Base-by-base conservation (phyloP, 2,888 invertebrate genomes). In the Gastracanthus pulcherrimus region DNA sequence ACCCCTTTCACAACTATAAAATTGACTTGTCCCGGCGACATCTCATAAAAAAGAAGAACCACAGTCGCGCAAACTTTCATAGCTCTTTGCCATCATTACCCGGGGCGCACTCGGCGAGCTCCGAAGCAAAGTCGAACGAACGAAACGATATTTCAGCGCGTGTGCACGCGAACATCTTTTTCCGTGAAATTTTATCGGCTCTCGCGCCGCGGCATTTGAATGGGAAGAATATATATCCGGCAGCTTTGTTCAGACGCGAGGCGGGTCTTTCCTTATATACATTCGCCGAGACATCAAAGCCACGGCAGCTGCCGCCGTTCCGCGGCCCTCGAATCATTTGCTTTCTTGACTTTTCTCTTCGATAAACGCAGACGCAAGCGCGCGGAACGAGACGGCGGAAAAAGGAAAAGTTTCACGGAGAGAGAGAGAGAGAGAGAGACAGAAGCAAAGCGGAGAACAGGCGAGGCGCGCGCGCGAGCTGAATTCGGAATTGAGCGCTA, bases 321-420 rank as follows among this genome's bases (percentile, higher is more conserved):
- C 41, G 41, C 41, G 23, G 64, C 36, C 70, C 13, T 70, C 69
- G 70, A 71, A 71, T 71, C 55, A 71, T 55, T 71, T 71, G 70
- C 70, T 55, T 55, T 55, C 55, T 71, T 36, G 70, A 55, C 23
- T 71, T 71, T 71, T 6, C 51, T 23, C 55, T n/a, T 23, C 55
- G 55, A 51, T 36, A 71, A 70, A 51, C 36, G 67, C 9, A n/a
- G 26, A 7, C 26, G n/a, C 48, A 13, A n/a, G 48, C 3, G 26
- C 70, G 36, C 55, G 51, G 16, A 19, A 5, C 26, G 64, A 0
- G 13, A n/a, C 9, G 5, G 48, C 19, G 51, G 51, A 23, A 51
- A 51, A 19, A 23, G 23, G 51, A 2, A 23, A 23, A 23, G 6
- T 51, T 23, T n/a, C 48, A 9, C 51, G 23, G 51, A n/a, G n/a